These are phyloP conservation scores for Drosophila biarmipes DNA, from an alignment of 1,140 invertebrate species.

Conservation along the genomic window DNA sequence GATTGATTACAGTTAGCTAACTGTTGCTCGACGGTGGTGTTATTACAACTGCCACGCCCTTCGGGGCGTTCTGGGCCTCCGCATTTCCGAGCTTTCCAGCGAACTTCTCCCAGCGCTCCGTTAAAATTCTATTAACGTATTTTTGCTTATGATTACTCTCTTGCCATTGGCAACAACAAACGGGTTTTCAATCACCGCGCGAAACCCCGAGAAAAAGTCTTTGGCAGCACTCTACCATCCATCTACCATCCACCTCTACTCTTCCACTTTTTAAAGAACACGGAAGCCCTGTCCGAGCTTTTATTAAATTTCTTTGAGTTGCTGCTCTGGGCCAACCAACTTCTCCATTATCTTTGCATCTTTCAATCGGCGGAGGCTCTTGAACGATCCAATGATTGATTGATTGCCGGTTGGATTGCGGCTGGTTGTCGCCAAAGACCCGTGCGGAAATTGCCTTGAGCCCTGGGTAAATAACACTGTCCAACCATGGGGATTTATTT, in stretches of 20 bases:
- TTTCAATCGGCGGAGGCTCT: conserved; percentile 33
- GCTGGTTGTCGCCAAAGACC: conserved; percentile 49
- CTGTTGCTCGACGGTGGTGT: conserved; percentile 48
- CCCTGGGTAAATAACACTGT: conserved; percentile 28
- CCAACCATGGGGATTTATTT: background rate
- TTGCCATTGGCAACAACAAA: conserved; percentile 55
- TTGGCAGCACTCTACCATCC: conserved; percentile 5
- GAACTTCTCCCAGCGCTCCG: conserved; percentile 26
- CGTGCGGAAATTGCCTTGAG: conserved; percentile 51
- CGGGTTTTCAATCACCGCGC: conserved; percentile 56
- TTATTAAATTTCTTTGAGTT: conserved; percentile 61
- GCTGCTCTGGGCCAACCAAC: conserved; percentile 26
- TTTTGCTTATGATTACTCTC: conserved; percentile 39
- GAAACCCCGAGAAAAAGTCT: conserved; percentile 23
- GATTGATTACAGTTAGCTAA: conserved; percentile 78
- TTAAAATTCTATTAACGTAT: conserved; percentile 75
- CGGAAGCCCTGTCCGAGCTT: conserved; percentile 48
- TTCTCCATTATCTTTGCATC: conserved; percentile 55
- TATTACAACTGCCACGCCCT: conserved; percentile 60
- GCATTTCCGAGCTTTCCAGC: background rate
- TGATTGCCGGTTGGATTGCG: conserved; percentile 47
- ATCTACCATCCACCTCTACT: background rate
- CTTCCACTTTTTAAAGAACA: conserved; percentile 30
- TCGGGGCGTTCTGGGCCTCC: conserved; percentile 17
- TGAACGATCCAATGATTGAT: conserved; percentile 71